phyloP scores from a whole-genome alignment of 1,140 invertebrate species.

The Nymphalis io region DNA sequence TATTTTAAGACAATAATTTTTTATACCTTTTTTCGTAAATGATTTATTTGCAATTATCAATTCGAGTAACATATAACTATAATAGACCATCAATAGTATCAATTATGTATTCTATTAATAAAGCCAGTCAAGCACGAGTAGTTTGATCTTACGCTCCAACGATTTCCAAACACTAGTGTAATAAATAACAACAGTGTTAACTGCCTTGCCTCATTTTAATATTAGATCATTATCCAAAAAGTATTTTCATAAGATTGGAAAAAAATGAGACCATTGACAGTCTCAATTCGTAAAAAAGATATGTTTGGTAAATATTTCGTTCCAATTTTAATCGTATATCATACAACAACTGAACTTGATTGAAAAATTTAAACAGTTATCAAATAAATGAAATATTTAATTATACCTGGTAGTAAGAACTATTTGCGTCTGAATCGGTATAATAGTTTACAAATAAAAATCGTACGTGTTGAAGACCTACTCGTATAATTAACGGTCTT shows the following conservation, averaged over 20 bases:
- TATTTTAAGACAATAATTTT: too few species aligned
- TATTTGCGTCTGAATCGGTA: not conserved
- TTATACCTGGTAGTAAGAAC: not conserved
- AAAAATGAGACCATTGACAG: too few species aligned
- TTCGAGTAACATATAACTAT: too few species aligned
- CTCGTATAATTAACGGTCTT: constrained; percentile 13
- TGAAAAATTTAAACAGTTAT: too few species aligned
- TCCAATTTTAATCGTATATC: too few species aligned
- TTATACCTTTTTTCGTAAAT: too few species aligned
- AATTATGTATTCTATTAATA: constrained; percentile 18
- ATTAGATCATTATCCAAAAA: not conserved
- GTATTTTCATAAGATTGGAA: too few species aligned
- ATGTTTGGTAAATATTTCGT: too few species aligned
- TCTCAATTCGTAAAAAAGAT: too few species aligned
- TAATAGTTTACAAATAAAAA: not conserved
- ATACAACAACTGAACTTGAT: too few species aligned
- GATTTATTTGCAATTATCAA: too few species aligned
- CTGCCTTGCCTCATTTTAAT: not conserved
- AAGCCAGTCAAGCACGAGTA: constrained; percentile 20
- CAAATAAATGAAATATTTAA: too few species aligned
- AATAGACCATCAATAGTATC: not conserved
- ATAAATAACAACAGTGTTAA: not conserved
- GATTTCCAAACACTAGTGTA: constrained; percentile 18
- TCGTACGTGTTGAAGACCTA: constrained; percentile 22
- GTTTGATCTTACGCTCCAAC: constrained; percentile 20